phyloP scores from a whole-genome alignment of 2,888 invertebrate species.

The Meloe dianella region DNA sequence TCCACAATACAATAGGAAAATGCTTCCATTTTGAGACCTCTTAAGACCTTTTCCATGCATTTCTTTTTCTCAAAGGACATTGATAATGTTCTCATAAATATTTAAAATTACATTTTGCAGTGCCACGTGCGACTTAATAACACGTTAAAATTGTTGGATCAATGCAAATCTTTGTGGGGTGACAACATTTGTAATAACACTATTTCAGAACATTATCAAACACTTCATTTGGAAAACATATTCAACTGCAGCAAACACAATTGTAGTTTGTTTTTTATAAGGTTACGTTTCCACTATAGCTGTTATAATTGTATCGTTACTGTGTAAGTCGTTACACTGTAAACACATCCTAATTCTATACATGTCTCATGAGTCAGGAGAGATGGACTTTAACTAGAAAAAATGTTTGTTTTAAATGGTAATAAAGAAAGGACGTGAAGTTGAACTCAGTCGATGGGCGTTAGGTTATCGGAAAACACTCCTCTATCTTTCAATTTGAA shows the following conservation, averaged over 20 bases:
- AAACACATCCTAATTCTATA: not conserved
- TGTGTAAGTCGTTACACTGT: not conserved
- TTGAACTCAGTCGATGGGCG: not conserved
- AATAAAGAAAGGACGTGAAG: not conserved
- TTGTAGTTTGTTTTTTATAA: too few relatives aligned
- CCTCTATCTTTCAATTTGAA: not conserved
- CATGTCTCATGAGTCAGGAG: not conserved
- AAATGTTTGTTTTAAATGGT: not conserved
- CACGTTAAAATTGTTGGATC: conserved; percentile 21
- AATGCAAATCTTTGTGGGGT: conserved; percentile 22
- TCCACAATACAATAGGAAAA: not conserved
- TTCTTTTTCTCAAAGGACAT: not conserved
- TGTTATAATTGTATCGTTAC: too few relatives aligned
- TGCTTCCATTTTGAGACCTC: not conserved
- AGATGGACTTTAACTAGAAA: not conserved
- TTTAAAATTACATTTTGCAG: conserved; percentile 22
- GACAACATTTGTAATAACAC: not conserved
- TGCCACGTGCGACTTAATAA: conserved; percentile 24
- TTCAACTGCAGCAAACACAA: not conserved
- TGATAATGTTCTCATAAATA: conserved; percentile 23
- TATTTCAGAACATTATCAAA: not conserved
- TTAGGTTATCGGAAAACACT: not conserved
- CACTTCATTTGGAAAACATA: not conserved
- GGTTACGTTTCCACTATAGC: too few relatives aligned
- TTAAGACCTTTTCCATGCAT: not conserved